Evolutionary conservation across 2,888 invertebrate species (phyloP).

Genomic region (Drosophila melanosoma): DNA sequence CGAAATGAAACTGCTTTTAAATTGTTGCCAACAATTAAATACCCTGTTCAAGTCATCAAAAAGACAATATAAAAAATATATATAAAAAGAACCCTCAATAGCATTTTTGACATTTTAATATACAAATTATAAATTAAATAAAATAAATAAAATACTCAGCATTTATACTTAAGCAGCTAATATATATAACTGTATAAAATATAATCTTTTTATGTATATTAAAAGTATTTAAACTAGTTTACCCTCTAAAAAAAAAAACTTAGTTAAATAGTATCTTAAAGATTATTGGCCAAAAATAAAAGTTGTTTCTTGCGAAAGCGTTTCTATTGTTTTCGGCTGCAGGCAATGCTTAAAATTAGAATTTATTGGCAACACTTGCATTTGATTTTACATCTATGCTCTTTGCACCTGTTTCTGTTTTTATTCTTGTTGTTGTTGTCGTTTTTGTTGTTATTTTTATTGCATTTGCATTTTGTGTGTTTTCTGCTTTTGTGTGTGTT

Average conservation of each 20-base stretch:
- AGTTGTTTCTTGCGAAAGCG: slow-evolving; percentile 17
- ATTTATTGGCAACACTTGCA: slow-evolving; percentile 49
- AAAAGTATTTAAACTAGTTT: background rate
- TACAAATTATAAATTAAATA: background rate
- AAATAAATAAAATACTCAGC: background rate
- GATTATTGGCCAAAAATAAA: slow-evolving; percentile 38
- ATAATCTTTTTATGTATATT: background rate
- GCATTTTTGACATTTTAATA: background rate
- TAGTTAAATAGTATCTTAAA: background rate
- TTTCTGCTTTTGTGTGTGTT: background rate
- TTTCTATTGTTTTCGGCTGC: slow-evolving; percentile 52
- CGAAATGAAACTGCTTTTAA: background rate
- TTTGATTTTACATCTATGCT: slow-evolving; percentile 5
- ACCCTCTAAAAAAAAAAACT: background rate
- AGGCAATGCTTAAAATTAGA: slow-evolving; percentile 64
- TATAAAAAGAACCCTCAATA: background rate
- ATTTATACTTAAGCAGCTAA: background rate
- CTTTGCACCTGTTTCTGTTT: slow-evolving; percentile 21
- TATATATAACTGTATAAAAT: background rate
- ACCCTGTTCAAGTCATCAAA: background rate
- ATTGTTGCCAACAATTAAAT: background rate
- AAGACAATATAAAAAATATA: background rate
- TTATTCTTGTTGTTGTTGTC: background rate
- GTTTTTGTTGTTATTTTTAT: slow-evolving; percentile 23
- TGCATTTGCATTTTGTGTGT: slow-evolving; percentile 44